Base-by-base conservation (phyloP, 2,113 vertebrate species). In the Antechinus stuartii region DNA sequence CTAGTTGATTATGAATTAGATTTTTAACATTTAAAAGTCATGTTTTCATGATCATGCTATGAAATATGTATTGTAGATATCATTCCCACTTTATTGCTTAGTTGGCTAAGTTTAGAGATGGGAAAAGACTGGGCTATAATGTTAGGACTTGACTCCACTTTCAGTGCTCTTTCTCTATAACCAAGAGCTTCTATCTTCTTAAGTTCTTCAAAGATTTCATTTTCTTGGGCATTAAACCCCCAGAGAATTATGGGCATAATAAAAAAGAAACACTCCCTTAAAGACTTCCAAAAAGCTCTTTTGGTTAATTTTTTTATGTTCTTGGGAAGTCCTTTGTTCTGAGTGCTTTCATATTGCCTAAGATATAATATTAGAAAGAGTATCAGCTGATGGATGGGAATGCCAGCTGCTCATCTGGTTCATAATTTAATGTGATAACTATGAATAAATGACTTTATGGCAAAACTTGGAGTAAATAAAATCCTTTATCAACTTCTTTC, bases 151-250 rank as follows among this genome's bases (percentile, higher is more conserved):
- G 35, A 76, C 14, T n/a, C 4, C 35, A 35, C 6, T 4, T n/a
- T 76, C 61, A 76, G 5, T n/a, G 3, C 35, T 68, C 57, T n/a
- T n/a, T 76, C 35, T 76, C 35, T n/a, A 19, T n/a, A 76, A 4
- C 30, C 35, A 12, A 35, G 30, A 68, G 12, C 14, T n/a, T 76
- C 61, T 89, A 35, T 89, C 76, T 93, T 95, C 8, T 8, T 91
- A 91, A 95, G 93, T 47, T 91, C 22, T 27, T 89, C 26, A 90
- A 96, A 95, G 50, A 91, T 89, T 95, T 95, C 91, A 84, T 49
- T 91, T 84, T 91, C 24, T 93, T 93, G 35, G 61, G 30, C 14
- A n/a, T 14, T 35, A 68, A 68, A 35, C 11, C 57, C 6, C 57
- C 57, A 14, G 57, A 68, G 57, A 35, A 68, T 35, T n/a, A 35